These are phyloP conservation scores for Craseonycteris thonglongyai DNA, from an alignment of 2,113 vertebrate species.

Conservation along the genomic window DNA sequence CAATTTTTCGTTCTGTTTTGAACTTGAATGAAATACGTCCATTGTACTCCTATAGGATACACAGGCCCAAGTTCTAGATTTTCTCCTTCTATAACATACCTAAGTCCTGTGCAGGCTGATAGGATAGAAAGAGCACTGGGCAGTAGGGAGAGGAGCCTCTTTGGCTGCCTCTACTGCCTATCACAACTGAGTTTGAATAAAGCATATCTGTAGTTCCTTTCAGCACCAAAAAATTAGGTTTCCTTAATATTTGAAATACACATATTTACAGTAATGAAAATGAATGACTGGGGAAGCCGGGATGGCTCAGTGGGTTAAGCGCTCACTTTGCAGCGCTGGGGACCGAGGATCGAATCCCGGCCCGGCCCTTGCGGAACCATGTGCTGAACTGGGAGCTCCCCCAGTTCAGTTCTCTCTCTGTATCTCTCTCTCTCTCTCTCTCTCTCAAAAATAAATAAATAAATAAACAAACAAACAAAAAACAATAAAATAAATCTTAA, in stretches of 20 bases:
- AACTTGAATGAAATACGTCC: background rate
- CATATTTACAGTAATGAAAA: background rate
- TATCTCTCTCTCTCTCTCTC: too few relatives aligned
- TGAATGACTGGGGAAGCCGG: background rate
- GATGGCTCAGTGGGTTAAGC: too few relatives aligned
- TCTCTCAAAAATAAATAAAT: too few relatives aligned
- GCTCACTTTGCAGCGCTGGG: too few relatives aligned
- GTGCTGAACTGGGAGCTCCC: too few relatives aligned
- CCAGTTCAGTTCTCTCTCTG: too few relatives aligned
- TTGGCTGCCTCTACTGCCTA: background rate
- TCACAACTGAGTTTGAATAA: background rate
- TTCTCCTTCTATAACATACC: background rate
- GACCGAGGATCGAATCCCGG: too few relatives aligned
- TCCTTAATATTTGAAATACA: conserved; percentile 6
- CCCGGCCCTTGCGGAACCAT: too few relatives aligned
- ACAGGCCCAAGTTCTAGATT: background rate
- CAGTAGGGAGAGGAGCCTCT: background rate
- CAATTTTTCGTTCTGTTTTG: background rate
- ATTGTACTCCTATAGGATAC: background rate
- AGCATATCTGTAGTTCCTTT: background rate
- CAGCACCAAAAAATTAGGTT: background rate
- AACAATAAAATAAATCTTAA: too few relatives aligned
- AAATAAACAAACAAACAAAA: too few relatives aligned
- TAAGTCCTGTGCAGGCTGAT: background rate
- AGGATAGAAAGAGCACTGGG: background rate